phyloP scores from a whole-genome alignment of 2,797 vertebrate species.

The Pagetopsis macropterus region DNA sequence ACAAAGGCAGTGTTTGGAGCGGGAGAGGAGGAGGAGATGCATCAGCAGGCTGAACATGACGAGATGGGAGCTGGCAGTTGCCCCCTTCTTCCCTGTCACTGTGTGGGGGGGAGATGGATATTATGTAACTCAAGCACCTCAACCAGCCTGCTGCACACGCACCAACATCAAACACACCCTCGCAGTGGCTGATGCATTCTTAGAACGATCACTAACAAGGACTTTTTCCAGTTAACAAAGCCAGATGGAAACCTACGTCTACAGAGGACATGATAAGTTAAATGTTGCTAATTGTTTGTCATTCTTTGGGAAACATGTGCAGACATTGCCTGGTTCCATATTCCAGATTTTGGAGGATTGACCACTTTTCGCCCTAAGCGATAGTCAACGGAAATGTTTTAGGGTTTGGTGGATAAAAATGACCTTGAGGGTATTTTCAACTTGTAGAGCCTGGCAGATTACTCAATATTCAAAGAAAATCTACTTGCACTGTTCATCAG shows the following conservation, averaged over 20 bases:
- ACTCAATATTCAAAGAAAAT: background rate
- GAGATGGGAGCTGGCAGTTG: constrained; percentile 67
- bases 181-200: constrained; percentile 38
- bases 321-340: background rate
- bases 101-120: constrained; percentile 54
- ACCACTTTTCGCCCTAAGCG: background rate
- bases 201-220: constrained; percentile 23
- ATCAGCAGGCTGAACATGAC: constrained; percentile 56
- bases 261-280: background rate
- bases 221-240: constrained; percentile 23
- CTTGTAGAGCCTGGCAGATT: background rate
- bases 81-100: constrained; percentile 59
- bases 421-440: background rate
- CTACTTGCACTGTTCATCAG: background rate
- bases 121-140: constrained; percentile 70
- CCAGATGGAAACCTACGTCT: background rate
- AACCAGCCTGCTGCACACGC: constrained; percentile 51
- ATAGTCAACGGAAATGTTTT: background rate
- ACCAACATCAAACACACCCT: constrained; percentile 42
- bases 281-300: background rate
- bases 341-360: background rate
- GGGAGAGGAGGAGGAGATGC: constrained; percentile 17
- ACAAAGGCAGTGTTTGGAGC: background rate
- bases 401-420: background rate
- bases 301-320: background rate